Percentiles rank a stretch among this genome's conserved stretches.
phyloP scores from a whole-genome alignment of 2,797 vertebrate species.

The Alcedo atthis region DNA sequence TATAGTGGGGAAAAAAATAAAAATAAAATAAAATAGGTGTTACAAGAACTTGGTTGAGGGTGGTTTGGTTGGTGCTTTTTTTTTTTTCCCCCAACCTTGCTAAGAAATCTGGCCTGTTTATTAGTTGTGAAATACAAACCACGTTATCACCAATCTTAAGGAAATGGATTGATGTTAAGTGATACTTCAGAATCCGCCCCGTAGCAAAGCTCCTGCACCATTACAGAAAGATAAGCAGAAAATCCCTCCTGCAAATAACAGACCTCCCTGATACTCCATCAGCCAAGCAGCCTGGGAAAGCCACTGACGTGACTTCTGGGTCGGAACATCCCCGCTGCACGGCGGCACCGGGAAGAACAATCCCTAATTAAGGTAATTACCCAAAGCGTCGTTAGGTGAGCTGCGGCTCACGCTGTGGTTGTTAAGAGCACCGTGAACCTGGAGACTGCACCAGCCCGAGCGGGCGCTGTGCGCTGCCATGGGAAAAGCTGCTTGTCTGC shows the following conservation, averaged over 20 bases:
- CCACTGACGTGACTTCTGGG: background rate
- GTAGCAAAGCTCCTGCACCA: constrained; percentile 61
- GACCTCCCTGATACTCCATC: constrained; percentile 21
- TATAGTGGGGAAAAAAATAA: too few species aligned
- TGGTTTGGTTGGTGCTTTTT: background rate
- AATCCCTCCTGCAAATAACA: constrained; percentile 68
- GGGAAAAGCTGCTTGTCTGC: background rate
- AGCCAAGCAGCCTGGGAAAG: background rate
- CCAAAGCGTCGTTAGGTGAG: background rate
- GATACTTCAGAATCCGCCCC: constrained; percentile 75
- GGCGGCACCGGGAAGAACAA: background rate
- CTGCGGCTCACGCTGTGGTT: background rate
- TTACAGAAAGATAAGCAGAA: constrained; percentile 72
- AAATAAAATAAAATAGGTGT: too few species aligned
- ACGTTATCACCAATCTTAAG: constrained; percentile 71
- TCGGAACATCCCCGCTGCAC: background rate
- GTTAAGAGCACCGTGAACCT: background rate
- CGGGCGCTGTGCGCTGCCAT: background rate
- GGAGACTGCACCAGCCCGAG: background rate
- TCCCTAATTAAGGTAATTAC: background rate
- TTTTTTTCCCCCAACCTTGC: constrained; percentile 1
- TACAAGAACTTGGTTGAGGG: rapidly evolving
- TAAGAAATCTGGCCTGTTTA: constrained; percentile 61
- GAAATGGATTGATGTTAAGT: constrained; percentile 75
- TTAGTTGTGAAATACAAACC: constrained; percentile 72